Conservation (phyloP, 2,888 invertebrate species). For the Agonopterix arenella region DNA sequence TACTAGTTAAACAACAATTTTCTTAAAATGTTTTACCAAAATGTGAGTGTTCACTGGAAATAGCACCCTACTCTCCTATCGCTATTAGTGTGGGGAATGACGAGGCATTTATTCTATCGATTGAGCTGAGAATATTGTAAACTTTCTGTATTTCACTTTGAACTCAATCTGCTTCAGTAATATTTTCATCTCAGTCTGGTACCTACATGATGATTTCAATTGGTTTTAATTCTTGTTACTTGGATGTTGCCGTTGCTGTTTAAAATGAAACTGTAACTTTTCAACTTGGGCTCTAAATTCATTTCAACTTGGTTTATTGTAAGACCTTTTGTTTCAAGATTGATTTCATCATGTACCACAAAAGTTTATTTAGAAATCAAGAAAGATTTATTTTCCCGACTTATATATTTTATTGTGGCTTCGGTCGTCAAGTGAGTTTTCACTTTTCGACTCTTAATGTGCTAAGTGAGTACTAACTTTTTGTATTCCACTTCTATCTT, state of each 20-base stretch:
- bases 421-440: conserved; percentile 51
- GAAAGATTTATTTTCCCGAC: conserved; percentile 25
- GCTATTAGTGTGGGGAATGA: conserved; percentile 67
- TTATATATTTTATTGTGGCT: conserved; percentile 52
- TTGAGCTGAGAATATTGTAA: conserved; percentile 26
- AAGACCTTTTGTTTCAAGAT: too few relatives aligned
- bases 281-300: too few relatives aligned
- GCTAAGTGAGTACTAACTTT: conserved; percentile 41
- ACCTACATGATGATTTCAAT: conserved; percentile 21
- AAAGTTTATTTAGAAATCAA: conserved; percentile 15
- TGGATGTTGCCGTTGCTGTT: too few relatives aligned
- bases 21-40: conserved; percentile 37
- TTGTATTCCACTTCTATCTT: conserved; percentile 64
- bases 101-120: conserved; percentile 30
- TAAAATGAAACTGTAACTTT: too few relatives aligned
- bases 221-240: too few relatives aligned
- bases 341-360: conserved; percentile 16
- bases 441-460: conserved; percentile 46
- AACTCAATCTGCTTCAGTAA: too few relatives aligned
- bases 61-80: conserved; percentile 70
- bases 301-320: too few relatives aligned
- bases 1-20: not conserved
- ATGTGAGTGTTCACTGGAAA: conserved; percentile 52
- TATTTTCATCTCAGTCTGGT: conserved; percentile 29
- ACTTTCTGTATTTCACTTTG: not conserved